phyloP scores from a whole-genome alignment of 2,113 vertebrate genomes.

The Sialia sialis region DNA sequence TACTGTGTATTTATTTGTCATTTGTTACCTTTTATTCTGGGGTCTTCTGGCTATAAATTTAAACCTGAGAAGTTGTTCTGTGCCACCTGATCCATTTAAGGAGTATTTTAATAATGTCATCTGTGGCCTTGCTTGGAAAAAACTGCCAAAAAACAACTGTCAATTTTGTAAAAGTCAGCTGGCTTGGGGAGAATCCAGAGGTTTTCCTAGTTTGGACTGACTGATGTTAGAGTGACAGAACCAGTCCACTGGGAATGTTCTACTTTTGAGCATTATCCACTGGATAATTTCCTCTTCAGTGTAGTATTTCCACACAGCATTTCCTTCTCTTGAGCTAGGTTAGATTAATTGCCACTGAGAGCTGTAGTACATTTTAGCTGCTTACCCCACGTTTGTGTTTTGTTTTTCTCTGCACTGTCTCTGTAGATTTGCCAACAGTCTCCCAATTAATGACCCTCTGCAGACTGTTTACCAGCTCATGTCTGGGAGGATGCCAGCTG shows the following conservation, averaged over 20 bases:
- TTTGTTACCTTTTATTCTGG: not conserved
- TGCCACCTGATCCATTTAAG: not conserved
- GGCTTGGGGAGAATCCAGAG: not conserved
- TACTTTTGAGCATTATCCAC: not conserved
- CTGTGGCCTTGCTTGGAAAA: not conserved
- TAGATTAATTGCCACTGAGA: not conserved
- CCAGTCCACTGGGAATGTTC: not conserved
- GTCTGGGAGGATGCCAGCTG: conserved; percentile 97
- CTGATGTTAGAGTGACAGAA: not conserved
- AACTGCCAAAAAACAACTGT: not conserved
- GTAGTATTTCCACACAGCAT: not conserved
- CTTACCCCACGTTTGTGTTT: not conserved
- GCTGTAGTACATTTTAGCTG: not conserved
- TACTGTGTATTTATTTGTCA: not conserved
- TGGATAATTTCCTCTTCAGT: not conserved
- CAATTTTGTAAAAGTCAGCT: not conserved
- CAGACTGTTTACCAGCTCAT: conserved; percentile 98
- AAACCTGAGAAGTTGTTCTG: not conserved
- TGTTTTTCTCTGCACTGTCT: not conserved
- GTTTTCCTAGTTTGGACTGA: not conserved
- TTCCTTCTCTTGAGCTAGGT: not conserved
- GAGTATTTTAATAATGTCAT: not conserved
- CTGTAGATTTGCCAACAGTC: conserved; percentile 94
- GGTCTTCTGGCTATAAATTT: not conserved
- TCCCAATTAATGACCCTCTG: conserved; percentile 96